Evolutionary conservation across 2,888 invertebrate species (phyloP), one percentile per base, ranked within the genome.

Genomic region (Arctia plantaginis): DNA sequence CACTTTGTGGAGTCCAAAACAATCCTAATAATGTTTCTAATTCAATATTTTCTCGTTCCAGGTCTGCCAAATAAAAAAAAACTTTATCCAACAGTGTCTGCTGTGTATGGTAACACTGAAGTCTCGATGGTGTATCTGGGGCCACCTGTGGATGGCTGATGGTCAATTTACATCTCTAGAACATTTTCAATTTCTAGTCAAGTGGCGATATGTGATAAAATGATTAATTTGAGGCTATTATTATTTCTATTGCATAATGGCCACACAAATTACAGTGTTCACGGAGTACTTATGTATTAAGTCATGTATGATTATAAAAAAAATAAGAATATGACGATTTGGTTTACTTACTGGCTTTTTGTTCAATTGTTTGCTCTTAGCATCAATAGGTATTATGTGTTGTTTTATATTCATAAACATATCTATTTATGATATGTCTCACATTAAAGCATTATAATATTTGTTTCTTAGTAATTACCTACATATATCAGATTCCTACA

Each of bases 91-190:
- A 98, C 99, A 77, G 98, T 99, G 72, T 99, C 99, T 69, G 99
- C 99, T 77, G 99, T 99, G 20, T 99, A 99, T 96, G 99, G 99
- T 77, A 99, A 99, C 92, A 99, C 99, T 69, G 99, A 99, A 96
- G 99, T 99, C 64, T 99, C 99, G 59, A 99, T 99, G 99, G 99
- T 99, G 66, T 99, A 99, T 93, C 96, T 99, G 87, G 99, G 99
- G 81, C 97, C 98, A 81, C 99, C 99, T n/a, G 93, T 99, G 89
- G 99, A 99, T 97, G 99, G 99, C 95, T 99, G 97, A 97, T 96
- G 86, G 80, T 83, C 69, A 86, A 84, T 78, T 47, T 75, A 75
- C 75, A 79, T 62, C 15, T 81, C 77, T 86, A 87, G 83, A 81
- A 85, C 82, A 77, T 73, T 78, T 70, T 68, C 75, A 75, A 83